phyloP scores from a whole-genome alignment of 1,140 invertebrate genomes.

The Pygmarrhopalites habei region DNA sequence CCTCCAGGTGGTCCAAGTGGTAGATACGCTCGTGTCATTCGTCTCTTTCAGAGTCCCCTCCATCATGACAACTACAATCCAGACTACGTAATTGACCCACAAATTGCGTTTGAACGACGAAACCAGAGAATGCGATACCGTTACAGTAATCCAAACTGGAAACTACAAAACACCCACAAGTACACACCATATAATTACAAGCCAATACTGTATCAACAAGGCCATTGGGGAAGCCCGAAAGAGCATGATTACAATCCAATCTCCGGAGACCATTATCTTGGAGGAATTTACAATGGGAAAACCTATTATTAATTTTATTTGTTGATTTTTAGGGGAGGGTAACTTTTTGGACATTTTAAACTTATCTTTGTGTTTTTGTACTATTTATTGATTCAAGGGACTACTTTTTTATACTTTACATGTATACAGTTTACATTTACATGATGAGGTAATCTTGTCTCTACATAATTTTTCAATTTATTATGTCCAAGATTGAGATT shows the following conservation, averaged over 20 bases:
- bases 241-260: background rate
- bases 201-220: slow-evolving; percentile 6
- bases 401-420: too few species aligned
- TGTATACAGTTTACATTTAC: too few species aligned
- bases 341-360: too few species aligned
- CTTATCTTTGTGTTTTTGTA: too few species aligned
- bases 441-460: too few species aligned
- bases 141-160: slow-evolving; percentile 1
- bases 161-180: background rate
- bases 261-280: background rate
- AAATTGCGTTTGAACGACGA: background rate
- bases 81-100: slow-evolving; percentile 5
- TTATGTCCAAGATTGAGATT: too few species aligned
- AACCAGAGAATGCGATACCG: slow-evolving; percentile 4
- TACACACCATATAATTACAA: slow-evolving; percentile 4
- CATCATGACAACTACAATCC: slow-evolving; percentile 10
- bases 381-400: too few species aligned
- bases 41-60: background rate
- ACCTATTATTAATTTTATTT: slow-evolving; percentile 3
- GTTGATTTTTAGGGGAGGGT: too few species aligned
- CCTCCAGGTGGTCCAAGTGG: background rate
- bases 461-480: too few species aligned
- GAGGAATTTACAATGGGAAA: slow-evolving; percentile 6
- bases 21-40: background rate
- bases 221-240: slow-evolving; percentile 1